Evolutionary conservation across 92 coral and sea anemone genomes (phyloP), one percentile per base, ranked within the genome.

Genomic region (Metridium senile): DNA sequence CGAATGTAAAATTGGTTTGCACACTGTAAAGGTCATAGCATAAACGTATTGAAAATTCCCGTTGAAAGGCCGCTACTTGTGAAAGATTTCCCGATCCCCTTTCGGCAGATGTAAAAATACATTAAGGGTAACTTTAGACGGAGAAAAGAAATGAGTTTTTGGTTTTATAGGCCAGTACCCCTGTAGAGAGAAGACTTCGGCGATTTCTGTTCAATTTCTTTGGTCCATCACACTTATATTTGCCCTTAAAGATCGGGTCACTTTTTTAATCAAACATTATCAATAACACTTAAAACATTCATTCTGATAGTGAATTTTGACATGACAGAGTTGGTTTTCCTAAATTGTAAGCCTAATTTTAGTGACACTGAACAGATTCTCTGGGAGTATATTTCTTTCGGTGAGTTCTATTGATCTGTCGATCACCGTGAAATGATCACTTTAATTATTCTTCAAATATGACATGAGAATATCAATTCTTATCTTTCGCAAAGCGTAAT

Each of bases 171-270:
- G n/a, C n/a, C n/a, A n/a, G n/a, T n/a, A n/a, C n/a, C n/a, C n/a
- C n/a, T n/a, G n/a, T n/a, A 54, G 61, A 4, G 21, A 3, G 25
- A 21, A 9, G 25, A 20, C 27, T 59, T 2, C 22, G 22, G 17
- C 13, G 49, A 39, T 39, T 13, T 39, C 49, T 39, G 49, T 13
- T 39, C 49, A 4, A 4, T 39, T 39, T 39, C 49, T 13, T 39
- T 39, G 8, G 13, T 6, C 13, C 53, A 33, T 62, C 67, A 47
- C 53, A 33, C 21, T 56, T 66, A 73, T 21, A 10, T 33, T 56
- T 58, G 78, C 54, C 67, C 57, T 39, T 32, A 33, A 51, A 57
- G 51, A 9, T 33, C 30, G 33, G 67, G 78, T 73, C 78, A 73
- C 43, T 18, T 7, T 31, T 52, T n/a, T 29, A 43, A 34, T 57